Evolutionary conservation across 2,797 vertebrate genomes (phyloP), one percentile per base, ranked within the genome.

Genomic region (Sternotherus odoratus): DNA sequence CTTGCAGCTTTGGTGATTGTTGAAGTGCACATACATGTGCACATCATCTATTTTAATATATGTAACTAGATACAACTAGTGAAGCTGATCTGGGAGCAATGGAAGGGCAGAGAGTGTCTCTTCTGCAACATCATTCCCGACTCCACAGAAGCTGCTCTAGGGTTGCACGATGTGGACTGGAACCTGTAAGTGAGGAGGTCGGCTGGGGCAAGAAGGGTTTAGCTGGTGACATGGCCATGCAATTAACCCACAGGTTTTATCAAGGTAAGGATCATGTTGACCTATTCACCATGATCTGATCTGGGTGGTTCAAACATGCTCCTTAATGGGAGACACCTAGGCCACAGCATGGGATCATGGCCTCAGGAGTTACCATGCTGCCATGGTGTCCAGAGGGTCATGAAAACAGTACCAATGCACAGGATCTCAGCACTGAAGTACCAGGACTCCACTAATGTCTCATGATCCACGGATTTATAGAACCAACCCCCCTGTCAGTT

Each of bases 371-470:
- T 15, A 26, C 12, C 24, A 74, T 74, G 24, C 12, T 43, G 39
- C 12, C 78, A 77, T 24, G 88, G 89, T 93, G 43, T 69, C 17
- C 36, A 89, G 82, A 7, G 39, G n/a, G 50, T 85, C 48, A 39
- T 24, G 60, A 83, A 85, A 90, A 82, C 26, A 75, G 33, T 57
- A 50, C 30, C 30, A 21, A 50, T 46, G 43, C 9, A 28, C 0
- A 1, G 57, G 19, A 11, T 79, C 91, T 48, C 82, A 84, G 12
- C n/a, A n/a, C 9, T 23, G 77, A 81, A 92, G 93, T 4, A 8
- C 85, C 28, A 84, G 80, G 24, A 11, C 9, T 0, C 0, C 36
- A 6, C 3, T 49, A 0, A 82, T 75, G 60, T 82, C 74, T 77
- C 49, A 90, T 75, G 1, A 13, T 7, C 26, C 12, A 28, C 26